Evolutionary conservation across 2,797 vertebrate genomes (phyloP).

Genomic region (Brotula barbata): DNA sequence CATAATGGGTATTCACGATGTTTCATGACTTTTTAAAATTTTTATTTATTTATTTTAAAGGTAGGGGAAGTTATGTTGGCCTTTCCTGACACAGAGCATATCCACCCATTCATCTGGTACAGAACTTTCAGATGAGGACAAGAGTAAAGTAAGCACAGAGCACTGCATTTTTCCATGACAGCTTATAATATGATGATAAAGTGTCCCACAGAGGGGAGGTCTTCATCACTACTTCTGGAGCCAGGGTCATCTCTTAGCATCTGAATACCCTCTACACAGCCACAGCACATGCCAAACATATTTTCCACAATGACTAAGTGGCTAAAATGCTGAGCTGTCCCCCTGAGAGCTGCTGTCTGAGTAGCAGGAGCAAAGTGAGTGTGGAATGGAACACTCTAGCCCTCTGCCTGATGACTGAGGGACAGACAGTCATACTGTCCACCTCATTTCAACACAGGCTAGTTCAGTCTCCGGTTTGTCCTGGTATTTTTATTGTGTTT

Average conservation of each 20-base stretch:
- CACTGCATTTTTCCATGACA: too few relatives aligned
- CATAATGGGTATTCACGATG: too few relatives aligned
- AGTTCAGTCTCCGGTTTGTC: conserved; percentile 19
- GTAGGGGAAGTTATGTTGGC: conserved; percentile 18
- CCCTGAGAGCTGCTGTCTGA: conserved; percentile 23
- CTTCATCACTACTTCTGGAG: not conserved
- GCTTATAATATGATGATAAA: not conserved
- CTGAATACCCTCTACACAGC: not conserved
- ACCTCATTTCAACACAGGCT: conserved; percentile 14
- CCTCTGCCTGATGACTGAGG: conserved; percentile 33
- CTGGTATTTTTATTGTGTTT: conserved; percentile 1
- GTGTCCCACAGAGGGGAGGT: too few relatives aligned
- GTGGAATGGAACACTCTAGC: conserved; percentile 52
- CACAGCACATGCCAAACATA: conserved; percentile 51
- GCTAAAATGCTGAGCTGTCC: conserved; percentile 26
- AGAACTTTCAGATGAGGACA: too few relatives aligned
- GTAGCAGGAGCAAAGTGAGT: conserved; percentile 27
- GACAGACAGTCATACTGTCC: conserved; percentile 47
- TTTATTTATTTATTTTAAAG: conserved; percentile 3
- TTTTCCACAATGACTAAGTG: conserved; percentile 41
- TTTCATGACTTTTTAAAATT: not conserved
- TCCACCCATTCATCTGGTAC: too few relatives aligned
- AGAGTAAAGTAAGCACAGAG: too few relatives aligned
- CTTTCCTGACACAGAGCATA: conserved; percentile 17
- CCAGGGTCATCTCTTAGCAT: not conserved